Evolutionary conservation across 2,888 invertebrate genomes (phyloP), one percentile per base, ranked within the genome.

Genomic region (Tiphia femorata): DNA sequence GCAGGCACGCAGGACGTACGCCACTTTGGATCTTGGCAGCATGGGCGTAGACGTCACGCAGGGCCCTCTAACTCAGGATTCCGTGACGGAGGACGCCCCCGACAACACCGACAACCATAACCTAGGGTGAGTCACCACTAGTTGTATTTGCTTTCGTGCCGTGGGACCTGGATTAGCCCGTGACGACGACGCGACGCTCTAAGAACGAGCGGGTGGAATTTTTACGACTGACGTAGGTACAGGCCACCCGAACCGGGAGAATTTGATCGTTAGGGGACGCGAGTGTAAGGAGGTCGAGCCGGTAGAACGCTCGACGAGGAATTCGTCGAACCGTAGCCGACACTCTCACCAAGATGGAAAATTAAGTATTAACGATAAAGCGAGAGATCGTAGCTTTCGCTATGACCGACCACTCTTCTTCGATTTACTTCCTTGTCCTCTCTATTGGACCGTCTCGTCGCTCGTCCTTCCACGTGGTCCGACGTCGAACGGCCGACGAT

Each of bases 21-120:
- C 90, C 33, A 85, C 88, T 54, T 85, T 91, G 58, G 90, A 91
- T 81, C 87, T 90, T 59, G 88, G 88, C 61, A 89, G 89, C 65
- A 91, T 91, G 90, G 91, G 91, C 19, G 90, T 91, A 43, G 90
- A 91, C 78, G 85, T 90, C 51, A 87, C 84, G 58, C 87, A 88
- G 37, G 88, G 88, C 23, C 88, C 88, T 8, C 82, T 87, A 47
- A 86, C 86, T 43, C 84, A 85, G 64, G 84, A 84, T 64, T 79
- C 84, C 46, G 82, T 85, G 46, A 85, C 85, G 67, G 76, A 78
- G 55, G 81, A 81, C 71, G 73, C 78, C 52, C 64, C 81, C 14
- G 82, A 82, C 62, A 84, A 84, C 67, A 83, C 84, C 40, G 84
- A 84, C 72, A 84, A 85, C 74, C 83, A 84, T 72, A 84, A 84